phyloP scores from a whole-genome alignment of 2,797 vertebrate genomes.

The Oreortyx pictus region DNA sequence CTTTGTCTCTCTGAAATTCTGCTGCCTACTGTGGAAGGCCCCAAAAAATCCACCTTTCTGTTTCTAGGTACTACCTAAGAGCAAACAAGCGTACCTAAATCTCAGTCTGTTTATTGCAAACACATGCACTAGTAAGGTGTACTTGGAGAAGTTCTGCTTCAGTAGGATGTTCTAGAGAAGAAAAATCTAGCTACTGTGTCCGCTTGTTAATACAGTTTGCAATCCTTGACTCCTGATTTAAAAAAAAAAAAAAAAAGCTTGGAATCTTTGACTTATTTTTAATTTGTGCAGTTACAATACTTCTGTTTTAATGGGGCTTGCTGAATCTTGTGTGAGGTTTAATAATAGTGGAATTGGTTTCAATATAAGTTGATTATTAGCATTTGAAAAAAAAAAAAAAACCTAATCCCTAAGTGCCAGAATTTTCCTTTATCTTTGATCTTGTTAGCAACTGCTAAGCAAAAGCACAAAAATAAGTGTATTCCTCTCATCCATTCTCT shows the following conservation, averaged over 20 bases:
- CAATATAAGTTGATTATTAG: neutral
- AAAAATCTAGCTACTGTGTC: neutral
- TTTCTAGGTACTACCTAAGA: neutral
- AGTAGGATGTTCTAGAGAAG: rapidly evolving
- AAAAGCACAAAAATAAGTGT: neutral
- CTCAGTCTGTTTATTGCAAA: neutral
- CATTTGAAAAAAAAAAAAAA: neutral
- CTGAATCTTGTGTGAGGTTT: neutral
- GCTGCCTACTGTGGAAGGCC: neutral
- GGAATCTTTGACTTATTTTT: neutral
- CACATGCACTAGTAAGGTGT: neutral
- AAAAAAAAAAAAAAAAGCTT: rapidly evolving
- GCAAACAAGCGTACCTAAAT: neutral
- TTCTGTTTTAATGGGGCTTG: neutral
- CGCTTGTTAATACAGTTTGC: neutral
- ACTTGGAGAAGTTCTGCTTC: neutral
- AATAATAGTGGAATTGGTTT: neutral
- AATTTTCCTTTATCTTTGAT: neutral
- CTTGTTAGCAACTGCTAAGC: neutral
- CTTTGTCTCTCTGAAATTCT: neutral
- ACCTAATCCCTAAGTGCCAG: neutral
- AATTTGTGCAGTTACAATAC: neutral
- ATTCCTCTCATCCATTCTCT: neutral
- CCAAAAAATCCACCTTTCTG: neutral
- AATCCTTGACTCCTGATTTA: neutral